A percentile compares a stretch with the other conserved stretches of the same genome.
phyloP scores from a whole-genome alignment of 1,140 invertebrate species.

The Calycopis cecrops region DNA sequence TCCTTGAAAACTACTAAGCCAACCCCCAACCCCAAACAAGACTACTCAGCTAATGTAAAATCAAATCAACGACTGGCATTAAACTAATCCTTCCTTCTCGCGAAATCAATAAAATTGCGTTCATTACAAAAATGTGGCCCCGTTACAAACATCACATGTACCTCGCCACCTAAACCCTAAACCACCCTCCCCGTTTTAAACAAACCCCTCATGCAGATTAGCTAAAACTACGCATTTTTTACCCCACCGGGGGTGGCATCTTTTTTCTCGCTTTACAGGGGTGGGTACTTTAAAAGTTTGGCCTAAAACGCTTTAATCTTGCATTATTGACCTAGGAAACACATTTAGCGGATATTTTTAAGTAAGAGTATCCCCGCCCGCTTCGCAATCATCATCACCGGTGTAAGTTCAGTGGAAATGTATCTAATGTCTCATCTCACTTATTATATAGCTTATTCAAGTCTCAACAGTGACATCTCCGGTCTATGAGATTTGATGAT shows the following conservation, averaged over 20 bases:
- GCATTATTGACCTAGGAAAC: conserved; percentile 6
- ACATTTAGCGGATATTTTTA: neutral
- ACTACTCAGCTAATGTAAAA: too few species aligned
- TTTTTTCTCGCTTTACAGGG: conserved; percentile 61
- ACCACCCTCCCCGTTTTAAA: conserved; percentile 63
- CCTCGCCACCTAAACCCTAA: conserved; percentile 53
- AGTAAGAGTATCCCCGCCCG: neutral
- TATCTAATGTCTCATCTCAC: neutral
- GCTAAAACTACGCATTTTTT: conserved; percentile 77
- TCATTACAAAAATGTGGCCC: conserved; percentile 9
- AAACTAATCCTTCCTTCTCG: neutral
- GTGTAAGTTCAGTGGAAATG: too few species aligned
- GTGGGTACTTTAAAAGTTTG: conserved; percentile 23
- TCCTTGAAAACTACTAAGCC: too few species aligned
- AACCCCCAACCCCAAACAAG: too few species aligned
- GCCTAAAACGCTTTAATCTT: conserved; percentile 10
- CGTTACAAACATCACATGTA: conserved; percentile 39
- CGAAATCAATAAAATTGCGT: conserved; percentile 7
- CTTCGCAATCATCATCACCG: neutral
- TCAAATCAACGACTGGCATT: too few species aligned
- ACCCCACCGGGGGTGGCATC: conserved; percentile 55
- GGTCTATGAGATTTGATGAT: too few species aligned
- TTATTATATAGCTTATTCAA: too few species aligned
- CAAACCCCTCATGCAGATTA: conserved; percentile 70
- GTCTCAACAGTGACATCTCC: too few species aligned